Percentiles rank a stretch among this genome's conserved stretches.
Evolutionary conservation across 2,888 invertebrate genomes (phyloP).

Genomic region (Ptilodon capucinus): DNA sequence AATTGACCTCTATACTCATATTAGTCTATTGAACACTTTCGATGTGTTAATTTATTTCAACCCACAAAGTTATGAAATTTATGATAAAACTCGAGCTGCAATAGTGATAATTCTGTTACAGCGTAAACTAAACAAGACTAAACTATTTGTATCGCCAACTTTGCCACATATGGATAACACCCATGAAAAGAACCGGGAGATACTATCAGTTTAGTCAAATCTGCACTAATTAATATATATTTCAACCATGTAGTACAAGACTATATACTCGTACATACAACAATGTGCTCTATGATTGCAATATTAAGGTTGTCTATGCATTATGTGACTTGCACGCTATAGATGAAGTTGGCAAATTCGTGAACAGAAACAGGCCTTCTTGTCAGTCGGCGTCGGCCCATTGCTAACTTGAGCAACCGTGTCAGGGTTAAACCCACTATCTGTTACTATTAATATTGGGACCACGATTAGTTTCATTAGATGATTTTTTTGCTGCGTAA

Average conservation of each 20-base stretch:
- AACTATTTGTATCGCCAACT: too few relatives aligned
- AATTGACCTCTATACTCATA: slow-evolving; percentile 17
- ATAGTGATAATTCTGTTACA: too few relatives aligned
- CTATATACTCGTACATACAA: too few relatives aligned
- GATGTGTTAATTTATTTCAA: slow-evolving; percentile 10
- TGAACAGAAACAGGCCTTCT: neutral
- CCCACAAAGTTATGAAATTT: neutral
- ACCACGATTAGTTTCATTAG: slow-evolving; percentile 3
- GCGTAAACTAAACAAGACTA: too few relatives aligned
- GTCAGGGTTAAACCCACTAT: slow-evolving; percentile 22
- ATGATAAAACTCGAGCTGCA: too few relatives aligned
- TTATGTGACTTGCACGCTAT: neutral
- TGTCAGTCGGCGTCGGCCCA: slow-evolving; percentile 16
- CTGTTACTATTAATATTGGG: slow-evolving; percentile 5
- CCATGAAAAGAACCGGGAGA: too few relatives aligned
- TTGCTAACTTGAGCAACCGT: slow-evolving; percentile 16
- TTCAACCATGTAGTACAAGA: too few relatives aligned
- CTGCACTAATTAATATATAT: too few relatives aligned
- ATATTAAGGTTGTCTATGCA: neutral
- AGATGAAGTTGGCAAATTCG: neutral
- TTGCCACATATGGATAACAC: too few relatives aligned
- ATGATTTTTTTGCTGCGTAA: slow-evolving; percentile 10
- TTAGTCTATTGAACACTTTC: slow-evolving; percentile 14
- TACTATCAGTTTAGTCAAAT: too few relatives aligned
- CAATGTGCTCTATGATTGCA: neutral